phyloP scores from a whole-genome alignment of 2,888 invertebrate genomes.

The Hirudinaria manillensis region DNA sequence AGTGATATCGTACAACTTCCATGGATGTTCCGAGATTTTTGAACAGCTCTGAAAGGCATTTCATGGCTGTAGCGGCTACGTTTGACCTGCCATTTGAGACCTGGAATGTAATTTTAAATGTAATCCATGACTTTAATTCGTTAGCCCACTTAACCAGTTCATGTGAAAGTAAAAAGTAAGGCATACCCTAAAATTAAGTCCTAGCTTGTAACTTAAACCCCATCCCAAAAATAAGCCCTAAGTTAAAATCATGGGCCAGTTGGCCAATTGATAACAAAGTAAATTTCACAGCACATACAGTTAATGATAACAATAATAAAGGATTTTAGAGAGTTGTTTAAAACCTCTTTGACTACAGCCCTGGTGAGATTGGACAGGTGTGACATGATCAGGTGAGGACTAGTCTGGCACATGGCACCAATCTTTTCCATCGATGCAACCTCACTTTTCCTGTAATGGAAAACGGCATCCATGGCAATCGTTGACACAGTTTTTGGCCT shows the following conservation, averaged over 20 bases:
- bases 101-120: slow-evolving; percentile 50
- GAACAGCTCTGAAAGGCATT: slow-evolving; percentile 74
- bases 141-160: not conserved
- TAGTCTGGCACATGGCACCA: not conserved
- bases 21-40: slow-evolving; percentile 55
- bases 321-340: too few species aligned
- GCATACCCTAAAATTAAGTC: too few species aligned
- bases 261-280: not conserved
- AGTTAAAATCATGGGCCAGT: too few species aligned
- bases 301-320: too few species aligned
- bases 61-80: slow-evolving; percentile 75
- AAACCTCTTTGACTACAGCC: slow-evolving; percentile 24
- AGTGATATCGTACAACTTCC: slow-evolving; percentile 59
- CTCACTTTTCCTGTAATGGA: slow-evolving; percentile 17
- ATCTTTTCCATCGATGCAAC: slow-evolving; percentile 22
- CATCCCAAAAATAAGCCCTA: too few species aligned
- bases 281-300: not conserved
- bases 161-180: too few species aligned
- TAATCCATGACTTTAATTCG: not conserved
- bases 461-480: not conserved
- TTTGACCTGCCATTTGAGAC: slow-evolving; percentile 85
- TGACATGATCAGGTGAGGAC: not conserved
- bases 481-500: not conserved
- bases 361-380: slow-evolving; percentile 7
- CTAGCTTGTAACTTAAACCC: too few species aligned